Percentiles rank a stretch among this genome's conserved stretches.
Conservation (phyloP, 2,888 invertebrate genomes). For the Zelleria hepariella region DNA sequence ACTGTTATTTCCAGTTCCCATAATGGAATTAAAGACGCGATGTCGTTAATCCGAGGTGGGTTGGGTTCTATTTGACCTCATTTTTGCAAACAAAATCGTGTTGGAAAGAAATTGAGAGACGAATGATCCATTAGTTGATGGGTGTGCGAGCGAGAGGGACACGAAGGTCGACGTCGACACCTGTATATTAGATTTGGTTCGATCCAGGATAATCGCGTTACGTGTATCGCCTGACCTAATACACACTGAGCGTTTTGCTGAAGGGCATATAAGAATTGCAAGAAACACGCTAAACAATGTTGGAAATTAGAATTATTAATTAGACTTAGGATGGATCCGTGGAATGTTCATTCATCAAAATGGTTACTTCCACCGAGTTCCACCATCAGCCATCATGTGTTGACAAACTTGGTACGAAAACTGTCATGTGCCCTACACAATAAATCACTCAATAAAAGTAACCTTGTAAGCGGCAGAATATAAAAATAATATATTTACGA, state of each 20-base stretch:
- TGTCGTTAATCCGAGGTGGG: not conserved
- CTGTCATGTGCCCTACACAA: no score
- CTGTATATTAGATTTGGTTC: conserved; percentile 64
- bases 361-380: no score
- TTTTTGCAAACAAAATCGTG: conserved; percentile 23
- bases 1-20: not conserved
- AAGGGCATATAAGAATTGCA: not conserved
- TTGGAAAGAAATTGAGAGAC: conserved; percentile 10
- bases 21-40: not conserved
- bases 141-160: conserved; percentile 22
- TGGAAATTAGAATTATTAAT: no score
- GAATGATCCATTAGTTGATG: conserved; percentile 13
- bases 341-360: no score
- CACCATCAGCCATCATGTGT: no score
- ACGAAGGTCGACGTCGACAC: conserved; percentile 42
- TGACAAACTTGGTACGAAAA: no score
- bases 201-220: conserved; percentile 59
- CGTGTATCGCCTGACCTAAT: conserved; percentile 12
- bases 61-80: conserved; percentile 1
- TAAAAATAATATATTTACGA: no score
- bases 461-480: no score
- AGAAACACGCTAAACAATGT: not conserved
- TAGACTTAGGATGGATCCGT: no score
- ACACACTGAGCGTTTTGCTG: not conserved
- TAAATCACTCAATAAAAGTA: no score